Conservation (phyloP, 2,113 vertebrate genomes). For the Odontophorus gujanensis region DNA sequence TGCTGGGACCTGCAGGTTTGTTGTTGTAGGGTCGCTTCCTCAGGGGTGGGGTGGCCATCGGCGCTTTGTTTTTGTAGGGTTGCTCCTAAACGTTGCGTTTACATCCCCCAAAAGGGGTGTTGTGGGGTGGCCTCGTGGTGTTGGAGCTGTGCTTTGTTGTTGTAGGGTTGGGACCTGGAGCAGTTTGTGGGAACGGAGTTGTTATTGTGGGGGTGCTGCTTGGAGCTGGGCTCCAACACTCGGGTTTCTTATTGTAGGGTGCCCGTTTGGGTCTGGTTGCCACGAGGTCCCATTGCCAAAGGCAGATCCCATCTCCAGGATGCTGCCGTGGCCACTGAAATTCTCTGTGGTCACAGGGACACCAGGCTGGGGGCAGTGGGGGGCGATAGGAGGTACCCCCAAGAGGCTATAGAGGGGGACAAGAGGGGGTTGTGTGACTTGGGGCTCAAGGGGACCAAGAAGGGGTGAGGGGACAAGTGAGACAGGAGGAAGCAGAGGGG, state of each 20-base stretch:
- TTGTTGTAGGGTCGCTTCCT: not conserved
- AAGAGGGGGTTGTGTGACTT: no score
- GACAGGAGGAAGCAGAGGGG: not conserved
- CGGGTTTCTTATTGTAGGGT: not conserved
- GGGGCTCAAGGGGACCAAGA: not conserved
- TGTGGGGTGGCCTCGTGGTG: not conserved
- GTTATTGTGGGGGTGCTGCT: not conserved
- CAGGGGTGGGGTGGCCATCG: not conserved
- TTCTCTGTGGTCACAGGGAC: not conserved
- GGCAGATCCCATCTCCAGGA: no score
- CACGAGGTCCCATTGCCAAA: no score
- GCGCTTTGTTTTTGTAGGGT: not conserved
- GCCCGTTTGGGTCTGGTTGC: not conserved
- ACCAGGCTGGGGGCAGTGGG: not conserved
- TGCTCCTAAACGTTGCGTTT: fast-evolving
- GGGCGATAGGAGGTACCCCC: no score
- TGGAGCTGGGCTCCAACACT: not conserved
- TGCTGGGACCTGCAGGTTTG: fast-evolving
- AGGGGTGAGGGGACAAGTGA: not conserved
- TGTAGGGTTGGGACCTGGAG: not conserved
- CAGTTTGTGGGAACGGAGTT: fast-evolving
- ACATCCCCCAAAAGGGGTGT: fast-evolving
- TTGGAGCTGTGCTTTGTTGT: not conserved
- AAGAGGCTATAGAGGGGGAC: no score
- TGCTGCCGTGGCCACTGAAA: no score